Percentiles rank a stretch among this genome's conserved stretches.
phyloP scores from a whole-genome alignment of 2,113 vertebrate genomes.

The Calyptommatus sinebrachiatus region DNA sequence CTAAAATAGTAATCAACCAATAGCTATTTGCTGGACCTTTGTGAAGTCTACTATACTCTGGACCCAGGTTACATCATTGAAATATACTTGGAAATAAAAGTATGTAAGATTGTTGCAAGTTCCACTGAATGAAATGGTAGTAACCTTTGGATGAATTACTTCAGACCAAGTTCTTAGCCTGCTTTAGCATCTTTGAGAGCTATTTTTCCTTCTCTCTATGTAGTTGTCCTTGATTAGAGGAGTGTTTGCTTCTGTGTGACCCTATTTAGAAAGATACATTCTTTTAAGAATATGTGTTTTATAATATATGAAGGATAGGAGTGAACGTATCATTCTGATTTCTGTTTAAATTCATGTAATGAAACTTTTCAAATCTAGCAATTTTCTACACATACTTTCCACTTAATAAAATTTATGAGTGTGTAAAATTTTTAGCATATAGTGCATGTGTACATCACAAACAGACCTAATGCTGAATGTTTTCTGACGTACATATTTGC shows the following conservation, averaged over 20 bases:
- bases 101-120: neutral
- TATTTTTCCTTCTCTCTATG: neutral
- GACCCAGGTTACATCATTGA: neutral
- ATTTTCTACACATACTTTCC: neutral
- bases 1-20: too few relatives aligned
- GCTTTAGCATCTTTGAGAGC: neutral
- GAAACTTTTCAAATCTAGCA: neutral
- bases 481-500: neutral
- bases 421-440: neutral
- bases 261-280: neutral
- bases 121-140: neutral
- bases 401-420: neutral
- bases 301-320: neutral
- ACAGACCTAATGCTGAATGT: neutral
- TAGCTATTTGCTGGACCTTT: too few relatives aligned
- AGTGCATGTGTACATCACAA: neutral
- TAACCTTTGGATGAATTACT: neutral
- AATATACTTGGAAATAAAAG: neutral
- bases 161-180: neutral
- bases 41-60: too few relatives aligned
- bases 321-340: neutral
- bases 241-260: too few relatives aligned
- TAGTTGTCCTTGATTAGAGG: neutral
- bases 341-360: neutral
- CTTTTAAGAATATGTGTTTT: neutral